phyloP scores from a whole-genome alignment of 2,113 vertebrate species.

The Neolamprologus devosi region DNA sequence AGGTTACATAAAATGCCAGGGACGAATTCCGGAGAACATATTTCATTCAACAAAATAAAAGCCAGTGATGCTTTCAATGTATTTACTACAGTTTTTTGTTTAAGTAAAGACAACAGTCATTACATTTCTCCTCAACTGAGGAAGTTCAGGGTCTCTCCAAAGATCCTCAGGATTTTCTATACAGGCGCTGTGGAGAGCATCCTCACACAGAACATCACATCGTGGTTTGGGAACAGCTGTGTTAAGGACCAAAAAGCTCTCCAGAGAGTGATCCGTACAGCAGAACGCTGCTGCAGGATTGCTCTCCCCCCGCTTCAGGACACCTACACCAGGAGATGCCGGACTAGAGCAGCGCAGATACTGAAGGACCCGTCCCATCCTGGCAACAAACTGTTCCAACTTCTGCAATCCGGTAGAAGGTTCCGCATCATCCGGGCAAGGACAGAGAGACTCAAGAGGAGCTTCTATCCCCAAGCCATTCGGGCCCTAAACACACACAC shows the following conservation, averaged over 20 bases:
- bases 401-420: not conserved
- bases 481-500: no score
- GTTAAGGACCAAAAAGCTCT: not conserved
- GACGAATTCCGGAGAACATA: not conserved
- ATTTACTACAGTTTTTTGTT: not conserved
- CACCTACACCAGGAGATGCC: no score
- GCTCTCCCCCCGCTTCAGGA: not conserved
- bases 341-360: not conserved
- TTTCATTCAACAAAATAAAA: conserved; percentile 30
- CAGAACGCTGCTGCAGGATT: not conserved
- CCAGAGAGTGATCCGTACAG: not conserved
- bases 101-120: not conserved
- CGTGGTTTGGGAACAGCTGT: not conserved
- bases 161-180: not conserved
- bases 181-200: not conserved
- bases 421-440: not conserved
- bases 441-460: not conserved
- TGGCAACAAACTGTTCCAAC: not conserved
- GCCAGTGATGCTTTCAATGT: not conserved
- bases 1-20: not conserved
- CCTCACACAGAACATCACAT: not conserved
- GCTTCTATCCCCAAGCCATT: no score
- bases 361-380: not conserved
- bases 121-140: not conserved
- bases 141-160: not conserved